Conservation (phyloP, 2,113 vertebrate genomes). For the Acanthochromis polyacanthus region DNA sequence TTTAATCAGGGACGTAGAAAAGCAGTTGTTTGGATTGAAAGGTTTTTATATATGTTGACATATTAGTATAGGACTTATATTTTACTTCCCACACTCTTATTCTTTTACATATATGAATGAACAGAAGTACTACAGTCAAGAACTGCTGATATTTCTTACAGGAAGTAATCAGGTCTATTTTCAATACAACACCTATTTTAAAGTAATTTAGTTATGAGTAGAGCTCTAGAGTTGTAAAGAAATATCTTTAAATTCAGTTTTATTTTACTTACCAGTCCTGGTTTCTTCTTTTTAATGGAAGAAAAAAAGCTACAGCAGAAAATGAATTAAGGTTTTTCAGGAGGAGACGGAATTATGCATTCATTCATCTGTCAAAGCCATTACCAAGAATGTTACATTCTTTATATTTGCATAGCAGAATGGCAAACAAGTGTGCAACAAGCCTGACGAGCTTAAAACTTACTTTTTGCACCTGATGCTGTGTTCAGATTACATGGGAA, state of each 20-base stretch:
- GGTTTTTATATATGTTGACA: constrained; percentile 8
- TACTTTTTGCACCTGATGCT: too few species aligned
- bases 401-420: not conserved
- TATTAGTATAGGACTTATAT: constrained; percentile 9
- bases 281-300: not conserved
- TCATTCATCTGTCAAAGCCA: constrained; percentile 27
- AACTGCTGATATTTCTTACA: constrained; percentile 21
- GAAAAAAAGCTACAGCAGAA: too few species aligned
- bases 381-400: constrained; percentile 21
- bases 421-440: too few species aligned
- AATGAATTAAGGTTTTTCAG: not conserved
- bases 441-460: too few species aligned
- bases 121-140: constrained; percentile 5
- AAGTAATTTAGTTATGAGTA: not conserved
- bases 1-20: constrained; percentile 57
- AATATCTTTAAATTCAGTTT: not conserved
- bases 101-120: constrained; percentile 20
- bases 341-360: constrained; percentile 8
- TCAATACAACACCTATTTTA: constrained; percentile 39
- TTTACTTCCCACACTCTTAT: not conserved
- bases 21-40: constrained; percentile 13
- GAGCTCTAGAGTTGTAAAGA: not conserved
- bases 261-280: not conserved
- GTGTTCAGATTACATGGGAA: too few species aligned
- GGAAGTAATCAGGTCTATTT: constrained; percentile 38